These are phyloP conservation scores for Sphaeramia orbicularis DNA, from an alignment of 2,797 vertebrate species.

Conservation along the genomic window DNA sequence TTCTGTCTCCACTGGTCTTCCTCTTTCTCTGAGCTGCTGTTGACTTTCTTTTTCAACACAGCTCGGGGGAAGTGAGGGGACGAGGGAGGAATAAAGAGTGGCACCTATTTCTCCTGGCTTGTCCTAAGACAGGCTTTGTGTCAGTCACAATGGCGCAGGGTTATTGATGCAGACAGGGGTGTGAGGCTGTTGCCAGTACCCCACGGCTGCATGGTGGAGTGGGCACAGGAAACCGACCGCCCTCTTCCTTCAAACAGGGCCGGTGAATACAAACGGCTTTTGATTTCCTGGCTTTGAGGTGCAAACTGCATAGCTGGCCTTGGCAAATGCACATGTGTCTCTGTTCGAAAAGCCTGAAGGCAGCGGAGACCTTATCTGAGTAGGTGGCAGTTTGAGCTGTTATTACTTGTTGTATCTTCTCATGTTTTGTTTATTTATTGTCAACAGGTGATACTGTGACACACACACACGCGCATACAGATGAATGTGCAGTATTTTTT, in stretches of 20 bases:
- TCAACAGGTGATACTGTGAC: slow-evolving; percentile 4
- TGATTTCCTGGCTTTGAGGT: slow-evolving; percentile 68
- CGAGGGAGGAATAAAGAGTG: slow-evolving; percentile 74
- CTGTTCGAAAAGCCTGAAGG: slow-evolving; percentile 44
- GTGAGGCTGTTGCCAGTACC: slow-evolving; percentile 64
- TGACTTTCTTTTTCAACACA: slow-evolving; percentile 54
- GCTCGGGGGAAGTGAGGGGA: slow-evolving; percentile 64
- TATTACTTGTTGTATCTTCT: slow-evolving; percentile 35
- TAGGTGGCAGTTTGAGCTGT: slow-evolving; percentile 27
- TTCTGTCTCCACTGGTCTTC: slow-evolving; percentile 21
- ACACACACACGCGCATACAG: not conserved
- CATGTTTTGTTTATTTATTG: slow-evolving; percentile 7
- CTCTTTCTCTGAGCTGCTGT: slow-evolving; percentile 35
- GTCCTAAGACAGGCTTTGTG: slow-evolving; percentile 73
- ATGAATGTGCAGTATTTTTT: no score
- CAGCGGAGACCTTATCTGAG: slow-evolving; percentile 41
- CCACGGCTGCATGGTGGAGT: slow-evolving; percentile 32
- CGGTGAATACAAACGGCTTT: slow-evolving; percentile 73
- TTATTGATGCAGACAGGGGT: slow-evolving; percentile 75
- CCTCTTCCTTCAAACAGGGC: slow-evolving; percentile 44
- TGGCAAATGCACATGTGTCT: slow-evolving; percentile 28
- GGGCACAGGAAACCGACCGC: slow-evolving; percentile 65
- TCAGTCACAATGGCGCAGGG: slow-evolving; percentile 65
- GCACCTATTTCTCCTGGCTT: slow-evolving; percentile 70
- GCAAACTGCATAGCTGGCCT: slow-evolving; percentile 50